Evolutionary conservation across 2,888 invertebrate genomes (phyloP), one percentile per base, ranked within the genome.

Genomic region (Hermodice carunculata): DNA sequence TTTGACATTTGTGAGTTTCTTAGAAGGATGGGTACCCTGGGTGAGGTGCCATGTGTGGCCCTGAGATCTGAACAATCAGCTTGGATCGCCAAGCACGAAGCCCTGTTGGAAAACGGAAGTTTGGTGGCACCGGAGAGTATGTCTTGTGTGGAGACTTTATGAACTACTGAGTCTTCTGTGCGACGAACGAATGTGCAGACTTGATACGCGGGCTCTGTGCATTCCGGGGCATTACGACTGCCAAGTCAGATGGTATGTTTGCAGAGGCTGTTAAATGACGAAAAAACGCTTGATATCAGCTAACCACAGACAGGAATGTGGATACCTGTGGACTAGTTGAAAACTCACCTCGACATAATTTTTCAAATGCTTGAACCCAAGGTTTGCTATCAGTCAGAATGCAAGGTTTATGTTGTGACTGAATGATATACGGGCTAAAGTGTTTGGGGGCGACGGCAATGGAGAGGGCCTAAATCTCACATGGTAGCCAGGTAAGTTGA

Each of bases 1-100:
- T 43, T 56, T 61, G 22, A 72, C 44, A 34, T 68, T 72, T 14
- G 72, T 72, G 2, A 63, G 29, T 42, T 72, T 73, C 46, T 69
- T 72, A 8, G 71, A 76, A 0, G 76, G 76, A 3, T 72, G 58
- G 0, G 76, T 76, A 8, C 74, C 74, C 32, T 76, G 76, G 17
- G 49, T 59, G 1, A 75, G 61, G 43, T 73, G 73, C 3, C 71
- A 37, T 67, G 62, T 6, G 68, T 68, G 2, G 67, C 60, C 1
- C 74, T 48, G 3, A 76, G 51, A 54, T 77, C 76, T 14, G 72
- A 58, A 42, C 75, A 75, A 28, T 73, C 71, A 3, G 54, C 42
- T 26, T 77, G 76, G 4, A 70, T 64, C 22, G 44, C 44, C 17
- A 49, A 28, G 69, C 70, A 74, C 0, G 71, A 51, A 1, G 67